Evolutionary conservation across 2,888 invertebrate genomes (phyloP), one percentile per base, ranked within the genome.

Genomic region (Rhagium mordax): DNA sequence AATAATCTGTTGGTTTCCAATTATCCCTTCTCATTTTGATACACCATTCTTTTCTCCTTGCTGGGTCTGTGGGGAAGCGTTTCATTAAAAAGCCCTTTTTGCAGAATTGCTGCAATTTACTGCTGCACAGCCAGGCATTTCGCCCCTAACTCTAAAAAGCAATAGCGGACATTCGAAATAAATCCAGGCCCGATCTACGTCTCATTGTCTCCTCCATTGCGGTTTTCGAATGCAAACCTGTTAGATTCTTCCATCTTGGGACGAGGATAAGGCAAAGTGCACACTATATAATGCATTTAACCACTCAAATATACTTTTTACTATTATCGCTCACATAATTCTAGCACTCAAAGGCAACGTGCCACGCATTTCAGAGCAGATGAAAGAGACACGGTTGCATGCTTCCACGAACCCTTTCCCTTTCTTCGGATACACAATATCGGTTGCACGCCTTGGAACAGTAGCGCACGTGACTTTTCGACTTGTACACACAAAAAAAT

Each of bases 291-390:
- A 78, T 76, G 76, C 77, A 78, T 76, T 77, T 76, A 77, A 74
- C 73, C 64, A 74, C 79, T 78, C 79, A 75, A 81, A 81, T 80
- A 79, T 78, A 78, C 78, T 77, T 80, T 74, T 67, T 61, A 66
- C 68, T 74, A 79, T 81, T 81, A 81, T 79, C 76, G 71, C 13
- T 41, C 41, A 41, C 77, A 74, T 79, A 79, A 81, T 79, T 81
- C 79, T 77, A 74, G 77, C 74, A 74, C 74, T 77, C 69, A 71
- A 76, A 78, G 53, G 27, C 49, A 27, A 69, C 59, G 71, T 74
- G 68, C 71, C 69, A 33, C 53, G 53, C 29, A 47, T 57, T 33
- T 57, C 51, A 47, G n/a, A 41, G n/a, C 41, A 41, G 41, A 41
- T 41, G 41, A 41, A 41, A 41, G 41, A 41, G 41, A 41, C 41